phyloP scores from a whole-genome alignment of 2,888 invertebrate genomes.

The Chelonus formosanus region DNA sequence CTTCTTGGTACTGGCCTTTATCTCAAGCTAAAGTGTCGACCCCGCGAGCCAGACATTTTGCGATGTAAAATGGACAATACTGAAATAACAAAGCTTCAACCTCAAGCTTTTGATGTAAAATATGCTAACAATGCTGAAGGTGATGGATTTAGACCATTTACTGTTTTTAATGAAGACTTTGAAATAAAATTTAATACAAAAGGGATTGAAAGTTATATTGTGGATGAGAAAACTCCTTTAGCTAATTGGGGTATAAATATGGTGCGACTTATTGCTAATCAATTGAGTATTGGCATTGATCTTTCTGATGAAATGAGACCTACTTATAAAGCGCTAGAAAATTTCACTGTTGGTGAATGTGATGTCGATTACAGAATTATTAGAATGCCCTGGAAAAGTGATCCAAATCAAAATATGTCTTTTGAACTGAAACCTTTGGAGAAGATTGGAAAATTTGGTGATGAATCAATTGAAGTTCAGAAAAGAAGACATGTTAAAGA shows the following conservation, averaged over 20 bases:
- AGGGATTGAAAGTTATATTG: conserved; percentile 43
- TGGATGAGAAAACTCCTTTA: conserved; percentile 38
- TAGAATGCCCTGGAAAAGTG: conserved; percentile 23
- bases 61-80: conserved; percentile 42
- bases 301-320: conserved; percentile 33
- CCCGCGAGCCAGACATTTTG: conserved; percentile 40
- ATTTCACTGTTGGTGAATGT: conserved; percentile 48
- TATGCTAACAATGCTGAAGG: conserved; percentile 31
- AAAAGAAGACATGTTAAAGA: conserved; percentile 41
- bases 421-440: conserved; percentile 37
- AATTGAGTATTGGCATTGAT: conserved; percentile 45
- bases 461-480: conserved; percentile 40
- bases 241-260: conserved; percentile 43
- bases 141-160: conserved; percentile 36
- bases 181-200: conserved; percentile 44
- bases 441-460: conserved; percentile 38
- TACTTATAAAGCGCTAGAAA: conserved; percentile 41
- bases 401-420: not conserved
- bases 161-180: conserved; percentile 39
- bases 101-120: conserved; percentile 35
- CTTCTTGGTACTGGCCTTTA: conserved; percentile 42
- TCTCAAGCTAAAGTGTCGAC: conserved; percentile 43
- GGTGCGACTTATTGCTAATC: conserved; percentile 45
- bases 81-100: conserved; percentile 39
- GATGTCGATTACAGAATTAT: conserved; percentile 37